Evolutionary conservation across 1,140 invertebrate species (phyloP), one percentile per base, ranked within the genome.

Genomic region (Papilio polytes): DNA sequence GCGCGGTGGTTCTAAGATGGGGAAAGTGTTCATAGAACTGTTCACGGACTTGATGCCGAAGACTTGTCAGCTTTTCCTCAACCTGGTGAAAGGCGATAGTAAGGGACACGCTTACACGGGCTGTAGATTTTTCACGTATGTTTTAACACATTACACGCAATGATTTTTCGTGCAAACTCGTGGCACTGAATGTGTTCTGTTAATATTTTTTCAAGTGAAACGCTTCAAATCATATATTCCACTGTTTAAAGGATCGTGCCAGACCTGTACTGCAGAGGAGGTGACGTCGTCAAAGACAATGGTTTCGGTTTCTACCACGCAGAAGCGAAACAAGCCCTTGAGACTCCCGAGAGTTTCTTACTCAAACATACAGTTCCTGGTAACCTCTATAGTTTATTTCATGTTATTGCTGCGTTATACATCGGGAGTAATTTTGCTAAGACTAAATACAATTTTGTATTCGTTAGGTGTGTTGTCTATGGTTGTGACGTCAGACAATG

Each of bases 311-410:
- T 87, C 74, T 92, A 91, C 81, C 9, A 90, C 1, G 85, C 87
- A 0, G 87, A 90, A n/a, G 89, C 86, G 9, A 77, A 85, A 10
- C 76, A 66, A 7, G 86, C 90, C 9, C 84, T 87, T 4, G 86
- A 89, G 81, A 53, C 22, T 12, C 85, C 91, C 1, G 94, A 95
- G 81, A 89, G 84, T 79, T 94, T 84, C 44, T 74, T 63, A 2
- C 86, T 95, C 1, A 92, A 93, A 48, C 94, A 95, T 80, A 84
- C 89, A n/a, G 91, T 95, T 18, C 94, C 94, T 80, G 94, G 94
- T 94, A 81, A 66, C 63, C n/a, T 31, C 15, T n/a, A 76, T 48
- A 80, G 8, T 18, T 76, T 8, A 56, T 3, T 13, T 20, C 12
- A 22, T 48, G 9, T 46, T 22, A 26, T 20, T 48, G 70, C 18